Evolutionary conservation across 1,140 invertebrate genomes (phyloP), one percentile per base, ranked within the genome.

Genomic region (Bombyx mandarina): DNA sequence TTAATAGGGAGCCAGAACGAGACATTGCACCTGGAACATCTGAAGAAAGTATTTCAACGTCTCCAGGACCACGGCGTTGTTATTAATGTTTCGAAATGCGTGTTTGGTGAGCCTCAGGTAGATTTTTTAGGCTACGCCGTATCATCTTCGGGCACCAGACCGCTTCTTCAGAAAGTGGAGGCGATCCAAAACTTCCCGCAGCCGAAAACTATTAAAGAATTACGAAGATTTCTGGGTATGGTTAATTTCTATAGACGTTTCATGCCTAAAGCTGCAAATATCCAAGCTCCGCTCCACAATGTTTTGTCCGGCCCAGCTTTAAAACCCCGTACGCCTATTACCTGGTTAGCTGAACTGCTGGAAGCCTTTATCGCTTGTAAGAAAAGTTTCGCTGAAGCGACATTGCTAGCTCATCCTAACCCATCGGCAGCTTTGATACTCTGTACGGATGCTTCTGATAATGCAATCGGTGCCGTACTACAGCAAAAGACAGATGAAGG

Each of bases 221-320:
- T 60, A 12, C 53, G 58, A 8, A 44, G 58, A 46, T 60, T 60
- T 46, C 35, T 60, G 6, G 58, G 58, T n/a, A 60, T 60, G 58
- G 3, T 60, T 8, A 60, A 60, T 55, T 60, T 54, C 26, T 60
- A 60, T 26, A 45, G 58, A 52, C 8, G 53, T 6, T 55, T 55
- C 46, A 5, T 55, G 7, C 53, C 53, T 1, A 55, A 46, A 7
- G 45, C 53, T 18, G 53, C 53, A 8, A 8, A 55, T 22, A 2
- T 18, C 1, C 44, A 55, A 10, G 53, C 53, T 3, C 44, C 53
- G 26, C 9, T 55, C 3, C 45, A 6, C 22, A 22, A 55, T 26
- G 43, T 45, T 7, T 9, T 55, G 8, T 43, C 45, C 18, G 12
- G 4, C 7, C 7, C n/a, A 10, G 4, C 45, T 7, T 2, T 45